Evolutionary conservation across 2,113 vertebrate genomes (phyloP).

Genomic region (Strigops habroptila): DNA sequence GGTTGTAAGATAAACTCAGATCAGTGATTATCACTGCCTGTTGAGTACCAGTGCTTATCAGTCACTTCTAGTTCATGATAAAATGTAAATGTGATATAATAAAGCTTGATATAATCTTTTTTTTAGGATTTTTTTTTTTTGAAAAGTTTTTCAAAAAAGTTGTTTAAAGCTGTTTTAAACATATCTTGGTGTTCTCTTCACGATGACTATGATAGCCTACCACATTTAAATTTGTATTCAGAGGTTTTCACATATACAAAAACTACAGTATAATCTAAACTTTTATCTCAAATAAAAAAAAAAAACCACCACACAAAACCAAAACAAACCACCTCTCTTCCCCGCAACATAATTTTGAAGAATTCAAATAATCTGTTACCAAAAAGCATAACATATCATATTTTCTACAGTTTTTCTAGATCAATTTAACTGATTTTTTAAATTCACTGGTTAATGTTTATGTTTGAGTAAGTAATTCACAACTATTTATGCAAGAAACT

Average conservation of each 20-base stretch:
- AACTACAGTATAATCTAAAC: not conserved
- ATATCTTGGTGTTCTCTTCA: not conserved
- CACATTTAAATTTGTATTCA: not conserved
- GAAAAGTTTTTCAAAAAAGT: not conserved
- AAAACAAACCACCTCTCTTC: not conserved
- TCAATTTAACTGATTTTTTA: not conserved
- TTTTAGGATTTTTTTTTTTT: not conserved
- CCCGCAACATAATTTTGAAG: not conserved
- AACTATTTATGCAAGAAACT: not conserved
- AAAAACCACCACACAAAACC: fast-evolving
- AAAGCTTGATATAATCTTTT: not conserved
- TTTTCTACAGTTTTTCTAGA: not conserved
- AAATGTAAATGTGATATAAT: not conserved
- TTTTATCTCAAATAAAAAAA: not conserved
- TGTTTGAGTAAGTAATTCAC: not conserved
- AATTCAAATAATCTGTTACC: not conserved
- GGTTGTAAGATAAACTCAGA: not conserved
- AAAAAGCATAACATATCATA: not conserved
- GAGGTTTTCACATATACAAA: not conserved
- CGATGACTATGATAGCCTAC: not conserved
- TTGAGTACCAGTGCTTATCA: not conserved
- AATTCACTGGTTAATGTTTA: not conserved
- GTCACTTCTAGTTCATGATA: not conserved
- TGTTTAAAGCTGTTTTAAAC: not conserved
- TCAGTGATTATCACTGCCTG: not conserved